A percentile compares a stretch with the other conserved stretches of the same genome.
phyloP scores from a whole-genome alignment of 2,797 vertebrate genomes.

The Pelodytes ibericus region DNA sequence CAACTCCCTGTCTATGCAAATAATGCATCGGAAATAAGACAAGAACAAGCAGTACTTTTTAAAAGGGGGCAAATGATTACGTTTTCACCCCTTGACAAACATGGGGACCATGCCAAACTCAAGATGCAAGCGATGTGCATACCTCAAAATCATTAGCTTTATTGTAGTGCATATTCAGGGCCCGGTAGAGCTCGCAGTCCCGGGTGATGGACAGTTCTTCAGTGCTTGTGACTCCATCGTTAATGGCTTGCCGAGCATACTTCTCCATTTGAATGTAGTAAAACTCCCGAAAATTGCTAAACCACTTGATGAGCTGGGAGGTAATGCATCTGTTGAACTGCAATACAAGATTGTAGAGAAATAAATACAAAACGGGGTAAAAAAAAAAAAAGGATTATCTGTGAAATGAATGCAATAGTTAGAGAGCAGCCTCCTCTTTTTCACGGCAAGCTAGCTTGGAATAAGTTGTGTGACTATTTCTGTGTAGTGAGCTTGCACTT shows the following conservation, averaged over 20 bases:
- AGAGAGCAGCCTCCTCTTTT: too few relatives aligned
- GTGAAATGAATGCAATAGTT: too few relatives aligned
- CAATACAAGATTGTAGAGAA: slow-evolving; percentile 60
- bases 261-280: slow-evolving; percentile 99
- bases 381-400: too few relatives aligned
- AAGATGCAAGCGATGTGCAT: slow-evolving; percentile 61
- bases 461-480: too few relatives aligned
- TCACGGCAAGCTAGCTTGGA: too few relatives aligned
- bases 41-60: too few relatives aligned
- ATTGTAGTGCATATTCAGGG: slow-evolving; percentile 99
- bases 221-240: slow-evolving; percentile 89
- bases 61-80: too few relatives aligned
- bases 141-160: slow-evolving; percentile 99
- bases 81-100: too few relatives aligned
- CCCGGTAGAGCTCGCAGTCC: slow-evolving; percentile 96
- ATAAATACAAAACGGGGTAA: slow-evolving; percentile 16
- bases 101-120: too few relatives aligned
- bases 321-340: slow-evolving; percentile 99
- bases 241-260: slow-evolving; percentile 96
- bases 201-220: slow-evolving; percentile 95
- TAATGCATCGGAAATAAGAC: too few relatives aligned
- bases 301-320: slow-evolving; percentile 99
- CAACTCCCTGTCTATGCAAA: too few relatives aligned
- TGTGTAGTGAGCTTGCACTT: too few relatives aligned
- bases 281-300: slow-evolving; percentile 99